A percentile compares a stretch with the other conserved stretches of the same genome.
Conservation (phyloP, 2,888 invertebrate species). For the Hydriomena furcata region DNA sequence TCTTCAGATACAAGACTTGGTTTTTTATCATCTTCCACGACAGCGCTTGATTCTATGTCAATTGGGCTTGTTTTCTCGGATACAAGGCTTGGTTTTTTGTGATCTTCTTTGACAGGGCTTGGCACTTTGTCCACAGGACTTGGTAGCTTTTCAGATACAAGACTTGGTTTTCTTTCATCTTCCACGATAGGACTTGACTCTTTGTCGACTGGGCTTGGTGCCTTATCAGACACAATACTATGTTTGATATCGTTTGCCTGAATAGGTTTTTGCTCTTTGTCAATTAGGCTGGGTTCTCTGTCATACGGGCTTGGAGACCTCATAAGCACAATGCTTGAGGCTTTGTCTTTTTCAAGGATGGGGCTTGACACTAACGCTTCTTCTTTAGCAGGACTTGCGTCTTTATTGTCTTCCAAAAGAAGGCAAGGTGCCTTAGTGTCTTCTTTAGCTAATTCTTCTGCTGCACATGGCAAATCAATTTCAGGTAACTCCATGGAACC, state of each 20-base stretch:
- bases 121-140: background rate
- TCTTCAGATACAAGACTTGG: background rate
- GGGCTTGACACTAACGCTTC: too few relatives aligned
- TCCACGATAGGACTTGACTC: conserved; percentile 4
- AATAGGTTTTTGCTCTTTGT: background rate
- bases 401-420: background rate
- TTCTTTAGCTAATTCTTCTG: too few relatives aligned
- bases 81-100: conserved; percentile 15
- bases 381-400: conserved; percentile 18
- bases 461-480: background rate
- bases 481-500: too few relatives aligned
- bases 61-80: too few relatives aligned
- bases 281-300: background rate
- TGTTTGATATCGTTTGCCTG: background rate
- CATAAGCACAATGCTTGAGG: too few relatives aligned
- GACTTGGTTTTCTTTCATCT: background rate
- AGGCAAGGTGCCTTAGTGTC: conserved; percentile 18
- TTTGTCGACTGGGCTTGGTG: conserved; percentile 1
- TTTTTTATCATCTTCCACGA: background rate
- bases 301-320: conserved; percentile 3
- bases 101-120: background rate
- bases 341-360: too few relatives aligned
- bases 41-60: conserved; percentile 5
- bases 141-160: conserved; percentile 1
- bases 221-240: conserved; percentile 9